phyloP scores from a whole-genome alignment of 1,140 invertebrate species.

The Sycophaga agraensis region DNA sequence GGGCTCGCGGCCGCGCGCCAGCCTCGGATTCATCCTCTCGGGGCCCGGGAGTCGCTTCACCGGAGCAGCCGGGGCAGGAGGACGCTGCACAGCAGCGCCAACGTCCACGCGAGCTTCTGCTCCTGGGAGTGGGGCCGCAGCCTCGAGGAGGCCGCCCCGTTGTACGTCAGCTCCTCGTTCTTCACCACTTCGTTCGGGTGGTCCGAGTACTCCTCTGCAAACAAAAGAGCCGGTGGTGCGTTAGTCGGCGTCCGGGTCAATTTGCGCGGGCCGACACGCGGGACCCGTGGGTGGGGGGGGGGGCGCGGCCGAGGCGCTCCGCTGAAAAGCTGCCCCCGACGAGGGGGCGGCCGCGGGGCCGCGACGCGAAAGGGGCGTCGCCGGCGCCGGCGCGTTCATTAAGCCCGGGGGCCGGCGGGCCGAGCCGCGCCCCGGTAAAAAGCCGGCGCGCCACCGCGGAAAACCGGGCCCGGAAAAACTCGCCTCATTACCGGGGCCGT shows the following conservation, averaged over 20 bases:
- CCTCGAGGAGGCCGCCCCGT: constrained; percentile 34
- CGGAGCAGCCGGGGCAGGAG: constrained; percentile 48
- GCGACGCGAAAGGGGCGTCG: no score
- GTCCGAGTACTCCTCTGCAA: constrained; percentile 81
- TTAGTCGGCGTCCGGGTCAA: no score
- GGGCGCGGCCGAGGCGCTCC: no score
- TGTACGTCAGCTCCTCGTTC: constrained; percentile 85
- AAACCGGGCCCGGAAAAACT: no score
- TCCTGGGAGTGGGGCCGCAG: constrained; percentile 14
- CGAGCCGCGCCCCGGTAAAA: no score
- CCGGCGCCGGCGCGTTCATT: no score
- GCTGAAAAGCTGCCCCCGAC: no score
- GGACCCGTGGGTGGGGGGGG: background rate
- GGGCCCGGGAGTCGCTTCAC: constrained; percentile 48
- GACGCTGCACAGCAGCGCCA: constrained; percentile 44
- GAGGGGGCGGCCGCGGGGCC: background rate
- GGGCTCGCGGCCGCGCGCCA: no score
- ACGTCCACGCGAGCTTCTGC: constrained; percentile 31
- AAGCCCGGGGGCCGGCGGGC: no score
- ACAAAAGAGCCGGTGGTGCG: constrained; percentile 30
- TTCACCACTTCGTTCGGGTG: constrained; percentile 89
- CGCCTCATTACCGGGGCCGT: no score
- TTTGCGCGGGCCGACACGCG: background rate
- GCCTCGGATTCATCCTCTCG: background rate
- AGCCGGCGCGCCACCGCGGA: no score